Evolutionary conservation across 1,140 invertebrate genomes (phyloP), one percentile per base, ranked within the genome.

Genomic region (Penaeus chinensis): DNA sequence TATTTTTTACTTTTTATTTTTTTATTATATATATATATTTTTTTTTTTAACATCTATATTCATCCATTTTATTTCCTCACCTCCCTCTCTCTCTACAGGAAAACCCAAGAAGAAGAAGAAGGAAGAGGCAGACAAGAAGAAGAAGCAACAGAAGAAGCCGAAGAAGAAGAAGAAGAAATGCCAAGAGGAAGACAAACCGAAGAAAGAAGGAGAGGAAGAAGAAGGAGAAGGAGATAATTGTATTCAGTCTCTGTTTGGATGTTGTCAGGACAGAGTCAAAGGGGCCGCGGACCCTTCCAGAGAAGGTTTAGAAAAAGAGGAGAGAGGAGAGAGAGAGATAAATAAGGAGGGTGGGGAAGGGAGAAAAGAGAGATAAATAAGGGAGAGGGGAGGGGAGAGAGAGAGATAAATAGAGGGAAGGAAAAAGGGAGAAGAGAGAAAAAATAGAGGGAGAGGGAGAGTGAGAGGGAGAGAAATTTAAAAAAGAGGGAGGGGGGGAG

Each of bases 211-310:
- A 3, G 4, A 42, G 37, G 37, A 42, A 8, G 37, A 42, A 0
- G 37, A 42, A 8, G 37, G 4, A 8, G 37, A 42, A 0, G 37
- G 4, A 8, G 37, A 42, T 1, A 42, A 42, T 42, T 42, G 37
- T 5, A 1, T 42, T 7, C 37, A 42, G 37, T 42, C 37, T 1
- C 4, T 8, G 89, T 98, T 96, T 91, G 97, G 97, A 20, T 99
- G 98, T 91, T 99, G 98, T 92, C 95, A 95, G 24, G 98, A 42
- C 4, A 42, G 37, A 24, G 94, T 95, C 87, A 97, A 96, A 8
- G 91, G 94, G 20, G 95, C 97, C 0, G 94, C 95, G 97, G 97
- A 19, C 96, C 97, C 90, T 95, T 97, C 88, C 93, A 95, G 85
- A 95, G 97, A n/a, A 91, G 97, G 85, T 84, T n/a, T n/a, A n/a